phyloP scores from a whole-genome alignment of 2,888 invertebrate genomes.

The Cepaea hortensis region DNA sequence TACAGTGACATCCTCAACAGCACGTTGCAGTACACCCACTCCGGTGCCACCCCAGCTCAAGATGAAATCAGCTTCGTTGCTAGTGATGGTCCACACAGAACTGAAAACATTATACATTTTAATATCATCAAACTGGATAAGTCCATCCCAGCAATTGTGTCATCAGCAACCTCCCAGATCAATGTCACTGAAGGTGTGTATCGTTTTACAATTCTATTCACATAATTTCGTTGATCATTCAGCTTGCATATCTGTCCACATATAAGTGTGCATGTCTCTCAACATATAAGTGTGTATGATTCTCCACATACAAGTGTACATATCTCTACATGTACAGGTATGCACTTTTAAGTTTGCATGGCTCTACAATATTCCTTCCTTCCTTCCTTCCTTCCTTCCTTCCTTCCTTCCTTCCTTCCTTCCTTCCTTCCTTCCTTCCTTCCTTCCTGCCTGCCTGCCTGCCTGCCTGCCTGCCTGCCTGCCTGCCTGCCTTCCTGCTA shows the following conservation, averaged over 20 bases:
- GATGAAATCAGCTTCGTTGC: conserved; percentile 64
- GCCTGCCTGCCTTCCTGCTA: not conserved
- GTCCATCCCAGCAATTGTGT: conserved; percentile 63
- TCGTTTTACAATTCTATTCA: conserved; percentile 49
- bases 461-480: conserved; percentile 16
- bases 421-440: conserved; percentile 13
- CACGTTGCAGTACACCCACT: conserved; percentile 67
- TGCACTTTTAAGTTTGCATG: too few species aligned
- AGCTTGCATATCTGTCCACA: too few species aligned
- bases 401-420: not conserved
- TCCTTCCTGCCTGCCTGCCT: conserved; percentile 19
- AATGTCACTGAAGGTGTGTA: conserved; percentile 66
- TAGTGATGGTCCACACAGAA: conserved; percentile 65
- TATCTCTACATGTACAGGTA: too few species aligned
- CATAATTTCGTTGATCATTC: too few species aligned
- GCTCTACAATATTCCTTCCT: not conserved
- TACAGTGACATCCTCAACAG: conserved; percentile 61
- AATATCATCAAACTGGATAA: conserved; percentile 63
- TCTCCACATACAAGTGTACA: too few species aligned
- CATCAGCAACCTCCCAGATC: conserved; percentile 62
- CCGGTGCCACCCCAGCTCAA: conserved; percentile 50
- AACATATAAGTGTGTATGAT: too few species aligned
- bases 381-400: not conserved
- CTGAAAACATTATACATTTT: conserved; percentile 58
- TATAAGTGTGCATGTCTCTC: too few species aligned